phyloP scores from a whole-genome alignment of 1,140 invertebrate species.

The Andrena cerasifolii region DNA sequence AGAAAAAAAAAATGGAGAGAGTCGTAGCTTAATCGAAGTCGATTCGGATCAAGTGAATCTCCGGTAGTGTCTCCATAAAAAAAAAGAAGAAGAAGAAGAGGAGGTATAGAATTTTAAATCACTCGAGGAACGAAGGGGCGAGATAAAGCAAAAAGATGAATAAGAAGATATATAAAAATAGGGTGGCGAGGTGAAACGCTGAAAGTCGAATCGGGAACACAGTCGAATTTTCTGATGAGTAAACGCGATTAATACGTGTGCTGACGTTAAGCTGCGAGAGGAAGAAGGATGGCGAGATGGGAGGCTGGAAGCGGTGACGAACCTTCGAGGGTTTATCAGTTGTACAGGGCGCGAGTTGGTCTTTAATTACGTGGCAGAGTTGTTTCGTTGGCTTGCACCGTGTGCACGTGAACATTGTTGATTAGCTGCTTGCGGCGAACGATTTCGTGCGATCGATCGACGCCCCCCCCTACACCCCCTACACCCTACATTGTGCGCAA shows the following conservation, averaged over 20 bases:
- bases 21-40: neutral
- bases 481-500: conserved; percentile 52
- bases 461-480: conserved; percentile 16
- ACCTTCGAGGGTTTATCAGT: conserved; percentile 32
- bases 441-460: conserved; percentile 36
- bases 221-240: conserved; percentile 58
- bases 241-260: conserved; percentile 3
- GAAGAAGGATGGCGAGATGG: conserved; percentile 21
- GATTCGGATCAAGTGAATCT: conserved; percentile 28
- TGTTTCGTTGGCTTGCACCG: conserved; percentile 58
- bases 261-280: conserved; percentile 10
- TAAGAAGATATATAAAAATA: neutral
- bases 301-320: conserved; percentile 45
- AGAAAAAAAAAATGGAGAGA: conserved; percentile 9
- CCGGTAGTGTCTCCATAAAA: conserved; percentile 22
- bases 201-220: conserved; percentile 69
- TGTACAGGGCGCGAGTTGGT: conserved; percentile 45
- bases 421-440: conserved; percentile 21
- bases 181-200: conserved; percentile 36
- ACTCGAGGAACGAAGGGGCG: neutral
- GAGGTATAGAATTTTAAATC: conserved; percentile 2
- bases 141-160: neutral
- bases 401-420: conserved; percentile 49
- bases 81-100: too few species aligned
- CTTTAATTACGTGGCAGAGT: conserved; percentile 50